Evolutionary conservation across 2,113 vertebrate genomes (phyloP), one percentile per base, ranked within the genome.

Genomic region (Ageneiosus marmoratus): DNA sequence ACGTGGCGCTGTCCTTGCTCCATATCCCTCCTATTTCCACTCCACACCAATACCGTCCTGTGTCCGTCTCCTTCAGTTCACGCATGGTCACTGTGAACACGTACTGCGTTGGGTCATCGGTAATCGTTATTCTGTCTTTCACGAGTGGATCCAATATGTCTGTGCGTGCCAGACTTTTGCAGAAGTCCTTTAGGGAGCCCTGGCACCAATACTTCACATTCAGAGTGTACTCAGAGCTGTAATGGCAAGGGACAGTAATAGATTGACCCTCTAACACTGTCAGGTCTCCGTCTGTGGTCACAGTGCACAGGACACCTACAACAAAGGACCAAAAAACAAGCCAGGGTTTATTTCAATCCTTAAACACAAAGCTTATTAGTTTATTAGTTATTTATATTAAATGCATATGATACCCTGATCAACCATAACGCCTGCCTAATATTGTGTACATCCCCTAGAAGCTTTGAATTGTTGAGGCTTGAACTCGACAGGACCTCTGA

Each of bases 161-260:
- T 5, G 92, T 92, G 2, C 91, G 90, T 0, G 90, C 93, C 41
- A 93, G 80, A 29, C 34, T 91, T 81, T 53, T 85, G 86, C 94
- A 95, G 90, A 93, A 92, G n/a, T 89, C 90, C 69, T 65, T 89
- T 18, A 63, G 84, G 0, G 37, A 60, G n/a, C 94, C 93, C 1
- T 9, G 83, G 58, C 93, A 94, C 93, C 93, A 94, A 89, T 95
- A 94, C 41, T 94, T 95, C 0, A 94, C 91, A 48, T 94, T 81
- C 32, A 74, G 34, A 80, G 87, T 88, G 15, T 92, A 92, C 87
- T 93, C 87, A 6, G 91, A 89, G 65, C 89, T 90, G 3, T 94
- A 95, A 70, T 88, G 88, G 76, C 93, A 95, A 0, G 92, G 92
- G 67, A 94, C 9, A 0, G 58, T 88, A 80, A 94, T 29, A 1